phyloP scores from a whole-genome alignment of 2,888 invertebrate species.

The Cancer borealis region DNA sequence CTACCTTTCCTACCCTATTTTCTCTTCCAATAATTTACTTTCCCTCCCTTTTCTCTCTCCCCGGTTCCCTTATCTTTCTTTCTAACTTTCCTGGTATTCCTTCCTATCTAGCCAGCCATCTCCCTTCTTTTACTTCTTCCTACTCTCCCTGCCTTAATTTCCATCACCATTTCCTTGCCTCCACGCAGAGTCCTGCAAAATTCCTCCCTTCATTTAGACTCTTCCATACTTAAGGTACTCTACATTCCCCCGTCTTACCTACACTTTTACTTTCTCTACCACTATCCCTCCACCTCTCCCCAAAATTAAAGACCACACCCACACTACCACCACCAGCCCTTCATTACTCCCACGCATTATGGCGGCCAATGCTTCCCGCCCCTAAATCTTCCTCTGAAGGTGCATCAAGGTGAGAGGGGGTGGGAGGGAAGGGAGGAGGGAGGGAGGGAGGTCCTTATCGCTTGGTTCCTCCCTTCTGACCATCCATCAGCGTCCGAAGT shows the following conservation, averaged over 20 bases:
- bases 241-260: not conserved
- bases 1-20: not conserved
- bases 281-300: not conserved
- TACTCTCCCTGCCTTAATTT: not conserved
- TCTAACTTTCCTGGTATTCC: not conserved
- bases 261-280: not conserved
- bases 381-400: not conserved
- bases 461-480: not conserved
- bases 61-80: not conserved
- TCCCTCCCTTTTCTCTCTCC: not conserved
- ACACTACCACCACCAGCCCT: not conserved
- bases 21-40: too few species aligned
- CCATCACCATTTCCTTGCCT: too few species aligned
- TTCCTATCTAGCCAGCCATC: too few species aligned
- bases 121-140: not conserved
- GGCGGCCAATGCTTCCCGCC: not conserved
- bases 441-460: not conserved
- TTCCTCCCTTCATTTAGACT: too few species aligned
- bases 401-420: not conserved
- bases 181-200: too few species aligned
- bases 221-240: not conserved
- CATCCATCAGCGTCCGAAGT: constrained; percentile 5
- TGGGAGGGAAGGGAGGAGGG: not conserved
- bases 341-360: not conserved
- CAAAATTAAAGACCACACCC: not conserved